Evolutionary conservation across 1,140 invertebrate genomes (phyloP).

Genomic region (Megalopta genalis): DNA sequence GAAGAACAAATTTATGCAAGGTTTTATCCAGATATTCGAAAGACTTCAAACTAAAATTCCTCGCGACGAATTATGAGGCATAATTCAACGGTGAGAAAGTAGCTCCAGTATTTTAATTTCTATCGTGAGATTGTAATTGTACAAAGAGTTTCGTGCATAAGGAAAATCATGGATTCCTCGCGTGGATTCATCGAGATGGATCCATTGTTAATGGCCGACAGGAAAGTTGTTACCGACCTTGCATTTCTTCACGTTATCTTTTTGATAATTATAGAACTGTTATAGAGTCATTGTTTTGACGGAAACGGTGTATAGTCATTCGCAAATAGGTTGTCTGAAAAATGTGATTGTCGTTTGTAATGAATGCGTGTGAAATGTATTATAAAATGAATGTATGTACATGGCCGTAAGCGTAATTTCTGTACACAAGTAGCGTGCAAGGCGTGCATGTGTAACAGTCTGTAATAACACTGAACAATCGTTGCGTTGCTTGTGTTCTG

Average conservation of each 20-base stretch:
- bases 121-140: constrained; percentile 18
- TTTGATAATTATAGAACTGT: not conserved
- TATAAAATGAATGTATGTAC: constrained; percentile 20
- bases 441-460: constrained; percentile 15
- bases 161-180: not conserved
- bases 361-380: constrained; percentile 20
- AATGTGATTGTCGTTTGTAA: not conserved
- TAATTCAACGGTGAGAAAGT: constrained; percentile 6
- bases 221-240: not conserved
- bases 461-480: constrained; percentile 20
- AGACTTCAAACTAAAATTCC: constrained; percentile 47
- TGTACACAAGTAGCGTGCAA: constrained; percentile 39
- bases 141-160: constrained; percentile 10
- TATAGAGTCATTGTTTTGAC: not conserved
- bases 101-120: constrained; percentile 8
- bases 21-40: constrained; percentile 60
- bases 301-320: not conserved
- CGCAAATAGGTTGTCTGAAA: constrained; percentile 1
- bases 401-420: constrained; percentile 10
- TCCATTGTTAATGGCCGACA: not conserved
- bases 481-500: constrained; percentile 45
- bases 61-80: constrained; percentile 71
- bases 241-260: constrained; percentile 1
- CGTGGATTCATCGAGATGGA: not conserved
- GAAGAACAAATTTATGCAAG: constrained; percentile 53